A percentile compares a stretch with the other conserved stretches of the same genome.
These are phyloP conservation scores for Momotus momota DNA, from an alignment of 2,797 vertebrate species.

Conservation along the genomic window DNA sequence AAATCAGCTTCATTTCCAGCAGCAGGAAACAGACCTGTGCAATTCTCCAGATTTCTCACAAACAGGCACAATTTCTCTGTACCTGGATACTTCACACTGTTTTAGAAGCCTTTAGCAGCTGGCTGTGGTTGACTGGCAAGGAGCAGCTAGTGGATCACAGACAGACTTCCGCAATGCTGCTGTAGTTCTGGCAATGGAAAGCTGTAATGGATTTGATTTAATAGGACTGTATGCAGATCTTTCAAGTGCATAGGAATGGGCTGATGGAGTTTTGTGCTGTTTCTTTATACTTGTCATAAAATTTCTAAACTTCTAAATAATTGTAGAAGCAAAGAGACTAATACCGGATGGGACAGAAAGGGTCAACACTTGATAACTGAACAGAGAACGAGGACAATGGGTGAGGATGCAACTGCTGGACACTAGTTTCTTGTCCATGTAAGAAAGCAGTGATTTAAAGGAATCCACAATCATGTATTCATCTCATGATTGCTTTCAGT, in stretches of 20 bases:
- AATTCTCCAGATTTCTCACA: background rate
- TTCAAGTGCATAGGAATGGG: background rate
- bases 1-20: background rate
- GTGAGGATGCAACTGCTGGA: background rate
- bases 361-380: background rate
- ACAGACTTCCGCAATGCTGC: background rate
- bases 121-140: background rate
- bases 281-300: background rate
- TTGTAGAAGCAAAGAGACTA: background rate
- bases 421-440: background rate
- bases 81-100: background rate
- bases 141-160: background rate
- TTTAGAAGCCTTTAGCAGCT: background rate
- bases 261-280: background rate
- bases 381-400: background rate
- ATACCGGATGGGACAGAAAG: background rate
- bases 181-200: background rate
- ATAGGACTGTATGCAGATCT: background rate
- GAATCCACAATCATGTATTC: constrained; percentile 6
- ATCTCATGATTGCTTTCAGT: constrained; percentile 1
- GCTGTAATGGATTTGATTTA: background rate
- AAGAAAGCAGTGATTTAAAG: background rate
- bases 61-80: background rate
- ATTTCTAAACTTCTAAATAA: background rate
- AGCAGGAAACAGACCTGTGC: background rate